A percentile compares a stretch with the other conserved stretches of the same genome.
These are phyloP conservation scores for Plemyria rubiginata DNA, from an alignment of 2,888 invertebrate species.

Conservation along the genomic window DNA sequence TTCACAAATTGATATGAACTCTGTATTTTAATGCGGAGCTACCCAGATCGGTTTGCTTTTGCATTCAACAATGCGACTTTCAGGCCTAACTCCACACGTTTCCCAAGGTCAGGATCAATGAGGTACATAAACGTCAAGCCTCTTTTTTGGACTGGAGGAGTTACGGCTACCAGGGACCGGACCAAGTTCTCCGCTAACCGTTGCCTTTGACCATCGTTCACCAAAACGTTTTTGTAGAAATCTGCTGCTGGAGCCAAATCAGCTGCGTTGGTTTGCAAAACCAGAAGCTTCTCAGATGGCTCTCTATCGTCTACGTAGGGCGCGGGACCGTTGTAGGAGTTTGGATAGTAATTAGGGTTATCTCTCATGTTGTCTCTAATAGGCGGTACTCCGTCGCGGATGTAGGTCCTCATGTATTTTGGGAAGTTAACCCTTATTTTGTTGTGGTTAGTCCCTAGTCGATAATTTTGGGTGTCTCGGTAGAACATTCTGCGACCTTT, in stretches of 20 bases:
- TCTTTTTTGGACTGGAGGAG: slow-evolving; percentile 34
- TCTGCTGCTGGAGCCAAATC: slow-evolving; percentile 84
- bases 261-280: slow-evolving; percentile 29
- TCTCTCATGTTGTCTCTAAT: slow-evolving; percentile 91
- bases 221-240: slow-evolving; percentile 89
- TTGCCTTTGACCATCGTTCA: slow-evolving; percentile 37
- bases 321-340: slow-evolving; percentile 94
- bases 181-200: slow-evolving; percentile 30
- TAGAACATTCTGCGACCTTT: slow-evolving; percentile 60
- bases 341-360: slow-evolving; percentile 97
- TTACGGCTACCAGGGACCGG: slow-evolving; percentile 19
- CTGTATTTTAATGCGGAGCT: neutral
- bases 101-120: slow-evolving; percentile 89
- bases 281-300: slow-evolving; percentile 45
- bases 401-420: slow-evolving; percentile 56
- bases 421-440: slow-evolving; percentile 64
- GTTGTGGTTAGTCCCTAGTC: slow-evolving; percentile 62
- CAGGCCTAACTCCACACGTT: slow-evolving; percentile 83
- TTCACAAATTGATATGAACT: neutral
- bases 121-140: slow-evolving; percentile 84
- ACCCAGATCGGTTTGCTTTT: slow-evolving; percentile 17
- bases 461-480: slow-evolving; percentile 62
- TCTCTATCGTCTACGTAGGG: slow-evolving; percentile 79
- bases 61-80: slow-evolving; percentile 32
- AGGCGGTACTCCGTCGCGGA: slow-evolving; percentile 73